phyloP scores from a whole-genome alignment of 2,888 invertebrate genomes.

The Drosophila ezoana region DNA sequence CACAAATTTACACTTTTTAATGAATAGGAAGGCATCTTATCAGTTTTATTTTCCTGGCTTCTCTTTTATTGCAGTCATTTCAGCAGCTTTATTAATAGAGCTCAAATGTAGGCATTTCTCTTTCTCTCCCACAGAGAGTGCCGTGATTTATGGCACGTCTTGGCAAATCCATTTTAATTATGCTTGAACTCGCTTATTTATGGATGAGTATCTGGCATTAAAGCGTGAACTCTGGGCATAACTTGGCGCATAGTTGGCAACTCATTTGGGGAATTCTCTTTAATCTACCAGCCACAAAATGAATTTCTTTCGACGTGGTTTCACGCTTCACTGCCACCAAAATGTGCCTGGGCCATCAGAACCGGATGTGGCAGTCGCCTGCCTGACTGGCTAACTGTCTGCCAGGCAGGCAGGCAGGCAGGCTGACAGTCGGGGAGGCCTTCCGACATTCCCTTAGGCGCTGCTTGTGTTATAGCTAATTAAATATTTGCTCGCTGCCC shows the following conservation, averaged over 20 bases:
- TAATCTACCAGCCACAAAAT: slow-evolving; percentile 59
- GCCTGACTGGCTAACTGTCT: slow-evolving; percentile 31
- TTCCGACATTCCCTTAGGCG: slow-evolving; percentile 39
- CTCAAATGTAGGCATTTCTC: background rate
- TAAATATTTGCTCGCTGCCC: slow-evolving; percentile 70
- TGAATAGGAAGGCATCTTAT: slow-evolving; percentile 6
- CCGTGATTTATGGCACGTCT: slow-evolving; percentile 61
- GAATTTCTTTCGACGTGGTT: slow-evolving; percentile 58
- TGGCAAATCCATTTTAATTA: slow-evolving; percentile 64
- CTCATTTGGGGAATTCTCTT: slow-evolving; percentile 59
- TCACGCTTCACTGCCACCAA: slow-evolving; percentile 57
- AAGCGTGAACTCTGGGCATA: slow-evolving; percentile 13
- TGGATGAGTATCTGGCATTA: slow-evolving; percentile 31
- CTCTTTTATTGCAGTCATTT: background rate
- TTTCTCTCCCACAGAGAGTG: background rate
- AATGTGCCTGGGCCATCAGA: slow-evolving; percentile 25
- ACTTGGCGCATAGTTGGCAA: slow-evolving; percentile 47
- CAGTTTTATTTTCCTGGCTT: background rate
- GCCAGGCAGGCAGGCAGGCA: slow-evolving; percentile 20
- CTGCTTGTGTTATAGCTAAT: slow-evolving; percentile 66
- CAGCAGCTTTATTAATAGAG: slow-evolving; percentile 25
- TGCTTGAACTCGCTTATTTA: slow-evolving; percentile 43
- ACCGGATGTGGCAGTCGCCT: slow-evolving; percentile 51
- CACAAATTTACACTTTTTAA: slow-evolving; percentile 9
- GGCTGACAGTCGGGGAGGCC: background rate